Base-by-base conservation (phyloP, 1,140 invertebrate genomes). In the Laupala kohalensis region DNA sequence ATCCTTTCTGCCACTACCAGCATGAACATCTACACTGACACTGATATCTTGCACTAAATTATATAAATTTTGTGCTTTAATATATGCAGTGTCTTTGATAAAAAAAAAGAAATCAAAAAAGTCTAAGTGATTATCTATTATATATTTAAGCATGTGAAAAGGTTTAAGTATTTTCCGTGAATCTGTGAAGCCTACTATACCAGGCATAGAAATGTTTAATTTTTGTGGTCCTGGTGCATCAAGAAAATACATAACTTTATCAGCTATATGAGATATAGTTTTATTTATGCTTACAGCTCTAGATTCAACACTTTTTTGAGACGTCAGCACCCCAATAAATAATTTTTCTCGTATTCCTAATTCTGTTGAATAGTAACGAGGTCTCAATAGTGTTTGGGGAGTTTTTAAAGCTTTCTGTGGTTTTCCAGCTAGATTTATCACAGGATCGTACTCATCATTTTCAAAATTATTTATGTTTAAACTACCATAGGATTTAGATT, bases 91-190 rank as follows among this genome's bases (percentile, higher is more conserved):
- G 80, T 97, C 94, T 27, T 90, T 89, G 3, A 92, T 85, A 27
- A 98, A 83, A 77, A 94, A 91, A 80, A 94, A 96, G 80, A 92
- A 97, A 81, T 97, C 93, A 82, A 90, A 97, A 73, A 92, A 90
- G 70, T 95, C 89, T 12, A 92, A 79, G 81, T 92, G 95, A 78
- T 94, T 93, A 73, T 96, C 93, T 23, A 88, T 88, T 6, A 97
- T 87, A 77, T 97, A 96, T 78, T 95, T 94, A 26, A 98, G 82
- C 5, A 92, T 86, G 77, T 95, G 91, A 79, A 93, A 92, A 3
- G 91, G 89, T 76, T 90, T 87, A 4, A 92, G 81, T 75, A 89
- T 87, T 73, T 86, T 85, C 70, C 88, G 83, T 0, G 88, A 89
- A 75, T 93, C 92, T 0, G 90, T 91, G 76, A 94, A 93, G 0